phyloP scores from a whole-genome alignment of 2,888 invertebrate genomes.

The Chaitophorus viminalis region DNA sequence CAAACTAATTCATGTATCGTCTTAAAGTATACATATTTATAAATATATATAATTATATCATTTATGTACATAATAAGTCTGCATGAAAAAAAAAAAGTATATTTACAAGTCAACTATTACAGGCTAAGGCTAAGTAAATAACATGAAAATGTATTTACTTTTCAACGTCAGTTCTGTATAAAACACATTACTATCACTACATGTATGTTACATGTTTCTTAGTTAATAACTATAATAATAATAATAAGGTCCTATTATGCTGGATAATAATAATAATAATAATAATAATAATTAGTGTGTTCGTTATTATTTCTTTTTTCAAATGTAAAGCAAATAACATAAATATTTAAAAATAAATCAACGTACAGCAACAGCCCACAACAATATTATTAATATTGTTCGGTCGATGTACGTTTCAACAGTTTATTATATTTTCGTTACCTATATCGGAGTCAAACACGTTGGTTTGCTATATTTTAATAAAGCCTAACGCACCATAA shows the following conservation, averaged over 20 bases:
- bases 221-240: slow-evolving; percentile 13
- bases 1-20: slow-evolving; percentile 54
- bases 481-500: slow-evolving; percentile 49
- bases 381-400: not conserved
- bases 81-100: slow-evolving; percentile 53
- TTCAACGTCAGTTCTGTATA: slow-evolving; percentile 52
- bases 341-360: slow-evolving; percentile 4
- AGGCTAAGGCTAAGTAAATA: slow-evolving; percentile 51
- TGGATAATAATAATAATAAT: slow-evolving; percentile 6
- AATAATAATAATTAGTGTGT: slow-evolving; percentile 24
- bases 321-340: slow-evolving; percentile 19
- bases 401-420: not conserved
- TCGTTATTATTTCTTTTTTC: not conserved
- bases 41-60: slow-evolving; percentile 36
- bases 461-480: slow-evolving; percentile 8
- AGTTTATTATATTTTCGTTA: not conserved
- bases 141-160: not conserved
- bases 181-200: slow-evolving; percentile 51
- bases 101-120: slow-evolving; percentile 56
- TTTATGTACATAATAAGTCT: slow-evolving; percentile 55
- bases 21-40: slow-evolving; percentile 59
- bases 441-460: not conserved
- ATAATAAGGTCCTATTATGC: slow-evolving; percentile 28
- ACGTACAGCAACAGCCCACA: not conserved
- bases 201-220: slow-evolving; percentile 47